phyloP scores from a whole-genome alignment of 1,140 invertebrate genomes.

The Lepidurus packardi region DNA sequence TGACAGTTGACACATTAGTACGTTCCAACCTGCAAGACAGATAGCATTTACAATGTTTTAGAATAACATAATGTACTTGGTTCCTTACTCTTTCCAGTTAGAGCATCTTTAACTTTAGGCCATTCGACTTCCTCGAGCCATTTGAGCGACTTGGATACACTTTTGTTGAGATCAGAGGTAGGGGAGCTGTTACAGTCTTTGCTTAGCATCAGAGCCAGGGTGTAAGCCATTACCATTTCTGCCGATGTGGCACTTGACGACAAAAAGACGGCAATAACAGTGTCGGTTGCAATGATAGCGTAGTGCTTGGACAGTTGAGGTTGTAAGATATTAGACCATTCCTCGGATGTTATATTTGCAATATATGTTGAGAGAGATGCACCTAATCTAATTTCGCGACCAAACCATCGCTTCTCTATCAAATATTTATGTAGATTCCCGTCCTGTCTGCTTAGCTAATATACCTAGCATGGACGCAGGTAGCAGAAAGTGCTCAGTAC shows the following conservation, averaged over 20 bases:
- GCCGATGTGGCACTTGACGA: neutral
- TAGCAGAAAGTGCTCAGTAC: constrained; percentile 48
- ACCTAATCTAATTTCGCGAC: neutral
- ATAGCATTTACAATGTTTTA: neutral
- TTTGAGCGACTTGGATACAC: neutral
- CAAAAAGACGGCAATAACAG: neutral
- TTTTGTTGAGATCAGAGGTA: neutral
- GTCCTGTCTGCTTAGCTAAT: no score
- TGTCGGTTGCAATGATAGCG: neutral
- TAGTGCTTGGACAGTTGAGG: neutral
- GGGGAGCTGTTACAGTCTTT: neutral
- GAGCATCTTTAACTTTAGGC: neutral
- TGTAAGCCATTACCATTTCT: neutral
- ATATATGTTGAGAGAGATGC: neutral
- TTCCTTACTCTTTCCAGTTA: neutral
- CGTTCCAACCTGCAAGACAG: neutral
- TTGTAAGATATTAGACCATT: neutral
- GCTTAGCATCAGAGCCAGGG: neutral
- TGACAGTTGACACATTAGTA: neutral
- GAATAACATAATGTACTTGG: neutral
- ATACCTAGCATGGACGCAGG: neutral
- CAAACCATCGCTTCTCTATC: neutral
- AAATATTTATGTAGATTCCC: neutral
- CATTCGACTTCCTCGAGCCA: neutral
- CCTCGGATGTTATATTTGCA: neutral